These are phyloP conservation scores for Marasmarcha lunaedactyla DNA, from an alignment of 2,888 invertebrate genomes.

Conservation along the genomic window DNA sequence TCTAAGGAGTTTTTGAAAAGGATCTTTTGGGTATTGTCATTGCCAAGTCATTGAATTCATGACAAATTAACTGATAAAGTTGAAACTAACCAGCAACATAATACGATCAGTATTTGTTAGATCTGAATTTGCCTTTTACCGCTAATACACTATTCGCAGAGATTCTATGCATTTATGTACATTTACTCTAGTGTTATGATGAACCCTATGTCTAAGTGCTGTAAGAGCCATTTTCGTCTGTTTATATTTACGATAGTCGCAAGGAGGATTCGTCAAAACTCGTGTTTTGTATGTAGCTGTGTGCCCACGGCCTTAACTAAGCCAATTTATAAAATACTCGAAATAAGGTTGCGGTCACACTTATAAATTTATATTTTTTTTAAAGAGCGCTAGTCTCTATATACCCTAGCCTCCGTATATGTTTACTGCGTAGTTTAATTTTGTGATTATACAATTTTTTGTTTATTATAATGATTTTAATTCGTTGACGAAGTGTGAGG, in stretches of 20 bases:
- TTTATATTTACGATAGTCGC: no score
- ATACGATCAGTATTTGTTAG: no score
- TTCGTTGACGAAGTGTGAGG: slow-evolving; percentile 35
- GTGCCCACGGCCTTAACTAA: background rate
- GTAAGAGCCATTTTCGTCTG: no score
- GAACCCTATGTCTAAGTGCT: no score
- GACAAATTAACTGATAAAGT: no score
- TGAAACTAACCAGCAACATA: no score
- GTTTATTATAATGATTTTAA: slow-evolving; percentile 21
- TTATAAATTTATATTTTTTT: slow-evolving; percentile 6
- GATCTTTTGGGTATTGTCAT: no score
- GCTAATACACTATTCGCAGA: slow-evolving; percentile 8
- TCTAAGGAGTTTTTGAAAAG: no score
- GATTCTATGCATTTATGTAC: slow-evolving; percentile 5
- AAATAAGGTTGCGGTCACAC: slow-evolving; percentile 5
- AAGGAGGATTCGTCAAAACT: no score
- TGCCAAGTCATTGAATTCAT: no score
- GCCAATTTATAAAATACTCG: background rate
- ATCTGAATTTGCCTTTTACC: slow-evolving; percentile 1
- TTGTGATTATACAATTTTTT: slow-evolving; percentile 28
- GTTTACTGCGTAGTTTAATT: slow-evolving; percentile 29
- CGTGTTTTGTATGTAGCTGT: background rate
- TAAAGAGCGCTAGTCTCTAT: slow-evolving; percentile 23
- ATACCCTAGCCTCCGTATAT: slow-evolving; percentile 16
- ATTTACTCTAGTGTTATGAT: no score